A percentile compares a stretch with the other conserved stretches of the same genome.
These are phyloP conservation scores for Panagrolaimus sp. DNA, from an alignment of 1,140 invertebrate genomes.

Conservation along the genomic window DNA sequence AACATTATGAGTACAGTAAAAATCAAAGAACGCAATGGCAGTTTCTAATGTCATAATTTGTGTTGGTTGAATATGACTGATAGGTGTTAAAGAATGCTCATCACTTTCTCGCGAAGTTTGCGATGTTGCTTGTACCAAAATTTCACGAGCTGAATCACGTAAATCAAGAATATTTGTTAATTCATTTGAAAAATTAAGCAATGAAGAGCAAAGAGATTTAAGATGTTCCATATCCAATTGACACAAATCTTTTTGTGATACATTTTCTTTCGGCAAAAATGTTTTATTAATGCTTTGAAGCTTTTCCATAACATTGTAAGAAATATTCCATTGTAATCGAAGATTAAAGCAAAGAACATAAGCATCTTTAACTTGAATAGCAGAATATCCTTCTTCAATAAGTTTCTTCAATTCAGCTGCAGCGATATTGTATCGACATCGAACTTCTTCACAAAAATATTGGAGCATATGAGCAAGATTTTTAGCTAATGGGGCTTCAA, in stretches of 20 bases:
- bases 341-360: background rate
- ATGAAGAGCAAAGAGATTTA: background rate
- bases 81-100: background rate
- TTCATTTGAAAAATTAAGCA: background rate
- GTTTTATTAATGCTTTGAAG: background rate
- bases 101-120: background rate
- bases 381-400: background rate
- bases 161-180: background rate
- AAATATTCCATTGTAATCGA: conserved; percentile 3
- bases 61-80: background rate
- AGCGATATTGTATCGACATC: background rate
- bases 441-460: conserved; percentile 12
- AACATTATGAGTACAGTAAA: background rate
- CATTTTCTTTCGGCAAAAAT: background rate
- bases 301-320: background rate
- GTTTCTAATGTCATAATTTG: background rate
- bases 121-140: background rate
- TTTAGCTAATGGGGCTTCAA: background rate
- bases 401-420: background rate
- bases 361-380: background rate
- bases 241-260: background rate
- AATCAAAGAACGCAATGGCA: background rate
- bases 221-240: background rate
- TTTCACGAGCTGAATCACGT: conserved; percentile 5
- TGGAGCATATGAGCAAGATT: background rate